A percentile compares a stretch with the other conserved stretches of the same genome.
phyloP scores from a whole-genome alignment of 2,888 invertebrate species.

The Masnerella sp. region DNA sequence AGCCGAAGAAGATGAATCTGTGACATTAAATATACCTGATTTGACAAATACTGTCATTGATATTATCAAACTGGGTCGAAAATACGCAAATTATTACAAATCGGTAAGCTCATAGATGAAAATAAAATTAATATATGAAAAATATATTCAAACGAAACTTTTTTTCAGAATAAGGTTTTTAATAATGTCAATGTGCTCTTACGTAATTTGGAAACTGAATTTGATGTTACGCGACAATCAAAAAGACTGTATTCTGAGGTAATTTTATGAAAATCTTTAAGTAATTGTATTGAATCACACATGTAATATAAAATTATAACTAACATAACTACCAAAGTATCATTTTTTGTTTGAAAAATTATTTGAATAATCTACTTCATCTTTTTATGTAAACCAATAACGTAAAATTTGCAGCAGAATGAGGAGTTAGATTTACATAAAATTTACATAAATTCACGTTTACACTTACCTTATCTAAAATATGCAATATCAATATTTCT shows the following conservation, averaged over 20 bases:
- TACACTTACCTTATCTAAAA: neutral
- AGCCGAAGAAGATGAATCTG: slow-evolving; percentile 4
- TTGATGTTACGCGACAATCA: slow-evolving; percentile 54
- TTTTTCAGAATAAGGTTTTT: slow-evolving; percentile 75
- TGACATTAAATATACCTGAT: slow-evolving; percentile 69
- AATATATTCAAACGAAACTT: neutral
- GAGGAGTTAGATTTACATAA: too few species aligned
- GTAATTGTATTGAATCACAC: neutral
- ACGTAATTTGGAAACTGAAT: slow-evolving; percentile 66
- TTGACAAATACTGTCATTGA: slow-evolving; percentile 73
- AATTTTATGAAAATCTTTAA: too few species aligned
- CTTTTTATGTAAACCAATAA: too few species aligned
- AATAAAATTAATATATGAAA: slow-evolving; percentile 13
- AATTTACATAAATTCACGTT: too few species aligned
- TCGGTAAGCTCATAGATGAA: slow-evolving; percentile 26
- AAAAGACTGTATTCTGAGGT: slow-evolving; percentile 35
- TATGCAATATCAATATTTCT: neutral
- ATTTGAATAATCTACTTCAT: too few species aligned
- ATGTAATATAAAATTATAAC: too few species aligned
- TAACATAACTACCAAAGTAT: too few species aligned
- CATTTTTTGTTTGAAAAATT: neutral
- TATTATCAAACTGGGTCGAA: slow-evolving; percentile 57
- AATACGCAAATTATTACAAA: slow-evolving; percentile 44
- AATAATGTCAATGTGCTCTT: slow-evolving; percentile 67
- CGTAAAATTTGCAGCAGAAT: too few species aligned